Conservation (phyloP, 2,888 invertebrate species). For the Odontomyia ornata region DNA sequence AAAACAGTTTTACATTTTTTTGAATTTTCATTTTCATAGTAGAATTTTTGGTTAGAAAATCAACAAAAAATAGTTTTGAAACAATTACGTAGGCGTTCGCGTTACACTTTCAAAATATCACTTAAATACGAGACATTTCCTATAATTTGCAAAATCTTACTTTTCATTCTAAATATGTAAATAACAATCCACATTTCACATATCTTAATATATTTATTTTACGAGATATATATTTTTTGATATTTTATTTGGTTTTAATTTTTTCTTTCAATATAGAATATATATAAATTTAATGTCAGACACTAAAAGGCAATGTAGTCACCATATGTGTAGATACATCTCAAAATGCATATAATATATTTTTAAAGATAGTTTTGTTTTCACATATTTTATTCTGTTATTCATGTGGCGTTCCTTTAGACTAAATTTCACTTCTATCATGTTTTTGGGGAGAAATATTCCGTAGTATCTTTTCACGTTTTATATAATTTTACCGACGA, state of each 20-base stretch:
- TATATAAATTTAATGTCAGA: conserved; percentile 48
- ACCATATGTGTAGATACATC: conserved; percentile 48
- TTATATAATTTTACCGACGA: background rate
- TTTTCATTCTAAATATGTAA: conserved; percentile 42
- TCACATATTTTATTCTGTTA: conserved; percentile 3
- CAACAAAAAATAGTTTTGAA: conserved; percentile 13
- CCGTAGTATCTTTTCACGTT: background rate
- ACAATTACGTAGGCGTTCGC: conserved; percentile 21
- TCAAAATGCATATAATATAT: conserved; percentile 47
- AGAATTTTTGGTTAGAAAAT: background rate
- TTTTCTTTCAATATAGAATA: conserved; percentile 44
- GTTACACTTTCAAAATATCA: conserved; percentile 14
- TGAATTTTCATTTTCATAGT: background rate
- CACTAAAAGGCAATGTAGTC: conserved; percentile 51
- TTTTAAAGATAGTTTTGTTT: conserved; percentile 22
- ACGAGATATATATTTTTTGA: conserved; percentile 37
- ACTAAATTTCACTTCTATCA: background rate
- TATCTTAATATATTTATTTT: conserved; percentile 41
- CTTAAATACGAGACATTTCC: conserved; percentile 36
- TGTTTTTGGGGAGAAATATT: conserved; percentile 3
- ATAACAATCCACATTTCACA: conserved; percentile 46
- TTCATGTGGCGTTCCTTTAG: background rate
- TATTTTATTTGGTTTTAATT: conserved; percentile 43
- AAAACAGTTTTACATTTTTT: conserved; percentile 2
- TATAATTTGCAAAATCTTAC: conserved; percentile 28